Percentiles rank a stretch among this genome's conserved stretches.
Evolutionary conservation across 1,140 invertebrate genomes (phyloP).

Genomic region (Drosophila pallidifrons): DNA sequence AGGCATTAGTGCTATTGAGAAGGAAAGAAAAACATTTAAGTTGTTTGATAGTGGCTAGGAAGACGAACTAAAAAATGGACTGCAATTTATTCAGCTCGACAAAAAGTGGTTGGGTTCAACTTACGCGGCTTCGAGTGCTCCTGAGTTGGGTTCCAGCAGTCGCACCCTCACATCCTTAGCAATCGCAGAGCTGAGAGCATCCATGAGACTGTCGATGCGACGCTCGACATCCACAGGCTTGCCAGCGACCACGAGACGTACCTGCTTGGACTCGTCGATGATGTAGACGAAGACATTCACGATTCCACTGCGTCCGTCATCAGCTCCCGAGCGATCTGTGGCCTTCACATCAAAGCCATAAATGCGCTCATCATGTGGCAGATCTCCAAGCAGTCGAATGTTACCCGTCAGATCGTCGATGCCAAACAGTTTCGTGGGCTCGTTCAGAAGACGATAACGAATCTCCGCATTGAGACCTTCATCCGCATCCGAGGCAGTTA

Average conservation of each 20-base stretch:
- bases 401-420: constrained; percentile 91
- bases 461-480: constrained; percentile 91
- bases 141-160: constrained; percentile 90
- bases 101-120: constrained; percentile 69
- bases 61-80: too few species aligned
- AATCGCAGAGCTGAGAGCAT: constrained; percentile 89
- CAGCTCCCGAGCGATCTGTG: constrained; percentile 90
- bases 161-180: constrained; percentile 91
- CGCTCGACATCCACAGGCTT: constrained; percentile 91
- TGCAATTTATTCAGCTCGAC: too few species aligned
- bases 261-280: constrained; percentile 91
- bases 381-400: constrained; percentile 87
- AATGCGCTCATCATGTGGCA: constrained; percentile 89
- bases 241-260: constrained; percentile 91
- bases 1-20: constrained; percentile 90
- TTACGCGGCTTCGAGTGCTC: constrained; percentile 88
- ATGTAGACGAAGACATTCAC: constrained; percentile 94
- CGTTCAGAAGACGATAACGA: constrained; percentile 91
- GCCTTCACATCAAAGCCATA: constrained; percentile 96
- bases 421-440: constrained; percentile 89
- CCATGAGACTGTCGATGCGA: constrained; percentile 89
- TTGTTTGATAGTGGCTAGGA: too few species aligned
- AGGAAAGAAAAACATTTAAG: neutral
- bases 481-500: constrained; percentile 91
- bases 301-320: constrained; percentile 92